Evolutionary conservation across 2,113 vertebrate species (phyloP).

Genomic region (Coryphaenoides rupestris): DNA sequence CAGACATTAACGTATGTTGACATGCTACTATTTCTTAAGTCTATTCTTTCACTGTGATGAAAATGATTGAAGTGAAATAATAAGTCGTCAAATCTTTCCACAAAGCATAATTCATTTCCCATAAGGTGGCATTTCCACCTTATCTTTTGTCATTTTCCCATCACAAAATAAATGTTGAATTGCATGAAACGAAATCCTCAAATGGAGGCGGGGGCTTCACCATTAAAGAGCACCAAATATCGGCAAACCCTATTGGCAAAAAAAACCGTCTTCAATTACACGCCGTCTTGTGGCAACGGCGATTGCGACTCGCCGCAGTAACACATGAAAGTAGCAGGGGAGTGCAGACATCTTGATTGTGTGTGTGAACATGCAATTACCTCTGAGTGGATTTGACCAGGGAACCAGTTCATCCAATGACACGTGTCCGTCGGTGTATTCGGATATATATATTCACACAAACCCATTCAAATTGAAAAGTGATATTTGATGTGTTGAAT

Average conservation of each 20-base stretch:
- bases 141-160: too few species aligned
- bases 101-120: too few species aligned
- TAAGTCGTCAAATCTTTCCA: too few species aligned
- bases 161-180: too few species aligned
- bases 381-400: conserved; percentile 31
- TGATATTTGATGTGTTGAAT: conserved; percentile 28
- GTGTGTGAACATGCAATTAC: conserved; percentile 45
- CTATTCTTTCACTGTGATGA: too few species aligned
- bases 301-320: conserved; percentile 7
- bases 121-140: too few species aligned
- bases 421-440: conserved; percentile 40
- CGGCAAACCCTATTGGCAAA: neutral
- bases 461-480: conserved; percentile 25
- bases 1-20: too few species aligned
- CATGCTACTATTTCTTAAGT: too few species aligned
- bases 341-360: conserved; percentile 43
- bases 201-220: too few species aligned
- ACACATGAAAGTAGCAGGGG: conserved; percentile 33
- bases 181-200: too few species aligned
- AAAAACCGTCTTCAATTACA: conserved; percentile 10
- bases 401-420: conserved; percentile 42
- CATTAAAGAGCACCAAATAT: neutral
- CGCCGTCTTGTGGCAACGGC: conserved; percentile 16
- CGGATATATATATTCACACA: conserved; percentile 43
- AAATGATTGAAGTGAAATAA: too few species aligned